phyloP scores from a whole-genome alignment of 2,888 invertebrate genomes.

The Axea sp. region DNA sequence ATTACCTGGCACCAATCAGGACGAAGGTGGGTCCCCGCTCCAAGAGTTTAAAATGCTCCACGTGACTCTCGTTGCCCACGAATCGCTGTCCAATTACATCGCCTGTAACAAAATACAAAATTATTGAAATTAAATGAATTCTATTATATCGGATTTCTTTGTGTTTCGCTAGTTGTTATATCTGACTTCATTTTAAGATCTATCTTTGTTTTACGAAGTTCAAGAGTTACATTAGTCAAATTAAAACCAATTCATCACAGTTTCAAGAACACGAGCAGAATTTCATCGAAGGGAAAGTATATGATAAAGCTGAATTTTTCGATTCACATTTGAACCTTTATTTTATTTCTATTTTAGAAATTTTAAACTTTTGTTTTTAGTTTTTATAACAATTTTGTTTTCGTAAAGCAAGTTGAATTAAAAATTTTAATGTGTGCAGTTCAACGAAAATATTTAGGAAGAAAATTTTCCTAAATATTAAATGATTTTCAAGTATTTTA shows the following conservation, averaged over 20 bases:
- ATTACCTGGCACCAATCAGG: slow-evolving; percentile 93
- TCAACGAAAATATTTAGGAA: too few relatives aligned
- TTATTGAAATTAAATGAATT: slow-evolving; percentile 14
- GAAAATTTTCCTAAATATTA: too few relatives aligned
- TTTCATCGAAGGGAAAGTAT: slow-evolving; percentile 20
- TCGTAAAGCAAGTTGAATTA: too few relatives aligned
- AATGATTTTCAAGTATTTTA: too few relatives aligned
- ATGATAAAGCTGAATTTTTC: too few relatives aligned
- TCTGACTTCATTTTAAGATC: neutral
- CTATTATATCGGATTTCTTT: too few relatives aligned
- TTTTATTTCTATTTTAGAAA: too few relatives aligned
- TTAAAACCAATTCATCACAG: slow-evolving; percentile 16
- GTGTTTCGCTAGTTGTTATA: too few relatives aligned
- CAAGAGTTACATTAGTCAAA: slow-evolving; percentile 25
- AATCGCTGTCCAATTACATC: slow-evolving; percentile 88
- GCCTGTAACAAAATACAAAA: slow-evolving; percentile 82
- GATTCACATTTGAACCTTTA: too few relatives aligned
- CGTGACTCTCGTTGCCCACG: slow-evolving; percentile 88
- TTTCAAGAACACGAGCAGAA: slow-evolving; percentile 15
- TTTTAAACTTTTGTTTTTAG: too few relatives aligned
- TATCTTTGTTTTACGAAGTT: slow-evolving; percentile 17
- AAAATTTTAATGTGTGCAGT: too few relatives aligned
- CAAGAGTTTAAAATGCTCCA: slow-evolving; percentile 93
- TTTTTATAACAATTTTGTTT: too few relatives aligned
- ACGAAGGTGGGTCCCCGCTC: slow-evolving; percentile 92